Evolutionary conservation across 1,140 invertebrate species (phyloP).

Genomic region (Drosophila seguyi): DNA sequence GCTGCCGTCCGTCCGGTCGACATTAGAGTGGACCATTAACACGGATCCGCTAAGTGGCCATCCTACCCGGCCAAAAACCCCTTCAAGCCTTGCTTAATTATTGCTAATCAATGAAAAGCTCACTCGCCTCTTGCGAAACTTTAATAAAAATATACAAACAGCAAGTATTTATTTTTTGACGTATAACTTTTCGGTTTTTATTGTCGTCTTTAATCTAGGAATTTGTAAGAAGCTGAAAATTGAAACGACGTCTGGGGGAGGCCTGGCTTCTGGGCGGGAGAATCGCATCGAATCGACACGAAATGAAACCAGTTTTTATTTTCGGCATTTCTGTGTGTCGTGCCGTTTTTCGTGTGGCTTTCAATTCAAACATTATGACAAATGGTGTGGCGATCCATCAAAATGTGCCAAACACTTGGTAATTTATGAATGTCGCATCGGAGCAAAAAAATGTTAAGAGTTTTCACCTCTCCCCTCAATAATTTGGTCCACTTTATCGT

Average conservation of each 20-base stretch:
- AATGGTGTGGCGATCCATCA: constrained; percentile 39
- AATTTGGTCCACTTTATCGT: constrained; percentile 29
- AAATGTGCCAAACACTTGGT: constrained; percentile 51
- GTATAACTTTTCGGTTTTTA: neutral
- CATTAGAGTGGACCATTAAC: constrained; percentile 74
- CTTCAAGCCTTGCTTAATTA: constrained; percentile 60
- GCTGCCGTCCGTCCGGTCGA: constrained; percentile 23
- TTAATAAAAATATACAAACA: no score
- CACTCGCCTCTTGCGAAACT: constrained; percentile 44
- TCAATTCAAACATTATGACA: constrained; percentile 42
- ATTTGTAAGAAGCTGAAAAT: constrained; percentile 1
- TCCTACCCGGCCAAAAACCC: constrained; percentile 30
- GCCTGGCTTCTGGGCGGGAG: constrained; percentile 33
- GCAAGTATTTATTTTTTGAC: no score
- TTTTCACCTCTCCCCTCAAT: constrained; percentile 5
- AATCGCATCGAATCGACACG: constrained; percentile 18
- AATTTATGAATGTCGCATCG: constrained; percentile 31
- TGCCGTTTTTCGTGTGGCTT: constrained; percentile 29
- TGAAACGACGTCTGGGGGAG: constrained; percentile 35
- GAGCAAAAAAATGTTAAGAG: neutral
- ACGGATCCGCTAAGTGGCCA: constrained; percentile 58
- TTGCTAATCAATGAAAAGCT: constrained; percentile 70
- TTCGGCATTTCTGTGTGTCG: constrained; percentile 17
- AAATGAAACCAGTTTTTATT: constrained; percentile 43
- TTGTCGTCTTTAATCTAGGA: constrained; percentile 23